These are phyloP conservation scores for Epsilonema sp. DNA, from an alignment of 2,888 invertebrate genomes.

Conservation along the genomic window DNA sequence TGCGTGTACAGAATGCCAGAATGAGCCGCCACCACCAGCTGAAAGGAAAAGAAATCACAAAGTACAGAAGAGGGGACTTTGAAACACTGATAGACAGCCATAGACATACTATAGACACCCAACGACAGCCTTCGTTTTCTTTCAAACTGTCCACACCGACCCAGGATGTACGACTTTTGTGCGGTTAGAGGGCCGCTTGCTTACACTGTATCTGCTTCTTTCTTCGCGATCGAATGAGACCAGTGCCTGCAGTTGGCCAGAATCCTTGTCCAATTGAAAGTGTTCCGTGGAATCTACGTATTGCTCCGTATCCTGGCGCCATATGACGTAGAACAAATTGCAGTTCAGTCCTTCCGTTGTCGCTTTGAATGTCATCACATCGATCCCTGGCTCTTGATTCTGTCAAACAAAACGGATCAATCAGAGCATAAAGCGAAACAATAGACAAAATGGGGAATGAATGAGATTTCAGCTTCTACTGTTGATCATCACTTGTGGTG, in stretches of 20 bases:
- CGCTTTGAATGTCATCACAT: background rate
- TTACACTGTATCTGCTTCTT: background rate
- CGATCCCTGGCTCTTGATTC: no score
- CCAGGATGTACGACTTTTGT: no score
- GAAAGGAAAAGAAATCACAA: no score
- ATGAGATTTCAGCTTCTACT: background rate
- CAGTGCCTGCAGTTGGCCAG: background rate
- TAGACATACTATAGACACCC: no score
- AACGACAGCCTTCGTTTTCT: no score
- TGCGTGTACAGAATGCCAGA: background rate
- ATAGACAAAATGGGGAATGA: background rate
- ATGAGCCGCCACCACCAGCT: constrained; percentile 2
- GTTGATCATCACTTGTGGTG: no score
- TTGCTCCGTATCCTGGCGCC: background rate
- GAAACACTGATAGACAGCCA: no score
- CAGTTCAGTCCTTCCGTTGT: background rate
- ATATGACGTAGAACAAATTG: background rate
- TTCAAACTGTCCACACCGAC: no score
- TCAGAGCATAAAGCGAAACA: no score
- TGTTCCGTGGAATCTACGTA: background rate
- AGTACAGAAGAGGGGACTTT: no score
- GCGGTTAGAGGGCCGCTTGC: background rate
- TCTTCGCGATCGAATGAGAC: constrained; percentile 1
- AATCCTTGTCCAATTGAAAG: background rate
- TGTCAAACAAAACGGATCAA: no score